Conservation (phyloP, 2,797 vertebrate genomes). For the Synaphobranchus kaupii region DNA sequence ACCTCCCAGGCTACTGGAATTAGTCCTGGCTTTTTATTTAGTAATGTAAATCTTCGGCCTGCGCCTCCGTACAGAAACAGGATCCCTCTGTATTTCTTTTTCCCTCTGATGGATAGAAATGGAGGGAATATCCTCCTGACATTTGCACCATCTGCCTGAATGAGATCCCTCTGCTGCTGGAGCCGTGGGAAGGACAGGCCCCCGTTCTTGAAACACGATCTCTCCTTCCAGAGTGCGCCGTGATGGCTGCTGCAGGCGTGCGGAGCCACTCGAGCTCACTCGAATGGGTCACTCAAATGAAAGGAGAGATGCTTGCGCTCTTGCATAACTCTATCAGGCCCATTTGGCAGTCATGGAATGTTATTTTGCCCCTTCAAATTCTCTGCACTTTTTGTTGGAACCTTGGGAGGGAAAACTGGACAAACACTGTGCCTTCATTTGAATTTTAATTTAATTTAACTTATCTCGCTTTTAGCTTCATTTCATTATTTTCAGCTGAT, state of each 20-base stretch:
- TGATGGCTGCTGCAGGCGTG: background rate
- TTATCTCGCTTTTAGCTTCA: background rate
- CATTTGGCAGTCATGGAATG: background rate
- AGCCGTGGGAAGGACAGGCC: background rate
- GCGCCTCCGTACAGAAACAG: background rate
- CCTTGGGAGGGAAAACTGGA: background rate
- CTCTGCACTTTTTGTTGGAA: background rate
- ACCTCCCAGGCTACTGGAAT: constrained; percentile 22
- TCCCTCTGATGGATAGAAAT: constrained; percentile 4
- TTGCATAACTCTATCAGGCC: background rate
- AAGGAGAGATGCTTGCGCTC: background rate
- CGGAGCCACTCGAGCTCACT: background rate
- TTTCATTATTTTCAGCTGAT: background rate
- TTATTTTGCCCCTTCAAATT: background rate
- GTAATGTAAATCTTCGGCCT: constrained; percentile 25
- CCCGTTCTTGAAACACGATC: background rate
- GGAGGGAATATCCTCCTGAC: background rate
- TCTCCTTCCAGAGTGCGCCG: background rate
- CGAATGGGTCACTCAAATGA: background rate
- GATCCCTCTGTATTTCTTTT: constrained; percentile 4
- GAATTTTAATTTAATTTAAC: background rate
- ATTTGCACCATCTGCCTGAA: background rate
- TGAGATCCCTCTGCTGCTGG: background rate
- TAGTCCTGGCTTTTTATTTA: constrained; percentile 14
- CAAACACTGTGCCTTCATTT: background rate